Percentiles rank a stretch among this genome's conserved stretches.
Conservation (phyloP, 1,140 invertebrate species). For the Brachionus rubens region DNA sequence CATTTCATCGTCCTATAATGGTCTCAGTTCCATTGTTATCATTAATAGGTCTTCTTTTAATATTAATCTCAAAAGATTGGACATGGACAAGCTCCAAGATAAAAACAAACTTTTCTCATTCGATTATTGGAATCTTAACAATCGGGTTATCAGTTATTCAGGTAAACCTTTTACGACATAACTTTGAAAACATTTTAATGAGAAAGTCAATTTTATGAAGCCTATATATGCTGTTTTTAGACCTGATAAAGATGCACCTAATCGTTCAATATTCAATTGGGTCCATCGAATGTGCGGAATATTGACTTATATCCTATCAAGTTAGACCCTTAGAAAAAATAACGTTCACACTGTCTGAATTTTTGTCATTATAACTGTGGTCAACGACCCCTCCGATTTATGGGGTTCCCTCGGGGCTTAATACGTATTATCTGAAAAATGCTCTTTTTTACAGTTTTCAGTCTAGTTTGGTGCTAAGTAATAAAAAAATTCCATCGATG, state of each 20-base stretch:
- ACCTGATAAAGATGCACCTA: slow-evolving; percentile 1
- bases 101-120: slow-evolving; percentile 16
- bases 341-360: too few species aligned
- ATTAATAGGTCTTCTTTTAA: not conserved
- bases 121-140: slow-evolving; percentile 6
- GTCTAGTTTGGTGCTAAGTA: too few species aligned
- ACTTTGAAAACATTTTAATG: too few species aligned
- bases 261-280: slow-evolving; percentile 10
- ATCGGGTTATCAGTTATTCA: not conserved
- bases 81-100: not conserved
- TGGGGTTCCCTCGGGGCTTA: too few species aligned
- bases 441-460: too few species aligned
- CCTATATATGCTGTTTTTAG: not conserved
- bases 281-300: slow-evolving; percentile 8
- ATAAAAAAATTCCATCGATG: too few species aligned
- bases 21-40: not conserved
- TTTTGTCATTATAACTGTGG: too few species aligned
- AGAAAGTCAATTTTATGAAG: not conserved
- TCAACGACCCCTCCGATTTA: too few species aligned
- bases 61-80: not conserved
- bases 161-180: not conserved
- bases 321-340: not conserved
- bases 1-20: not conserved
- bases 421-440: too few species aligned
- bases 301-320: not conserved